Percentiles rank a stretch among this genome's conserved stretches.
Conservation (phyloP, 2,113 vertebrate species). For the Strix uralensis region DNA sequence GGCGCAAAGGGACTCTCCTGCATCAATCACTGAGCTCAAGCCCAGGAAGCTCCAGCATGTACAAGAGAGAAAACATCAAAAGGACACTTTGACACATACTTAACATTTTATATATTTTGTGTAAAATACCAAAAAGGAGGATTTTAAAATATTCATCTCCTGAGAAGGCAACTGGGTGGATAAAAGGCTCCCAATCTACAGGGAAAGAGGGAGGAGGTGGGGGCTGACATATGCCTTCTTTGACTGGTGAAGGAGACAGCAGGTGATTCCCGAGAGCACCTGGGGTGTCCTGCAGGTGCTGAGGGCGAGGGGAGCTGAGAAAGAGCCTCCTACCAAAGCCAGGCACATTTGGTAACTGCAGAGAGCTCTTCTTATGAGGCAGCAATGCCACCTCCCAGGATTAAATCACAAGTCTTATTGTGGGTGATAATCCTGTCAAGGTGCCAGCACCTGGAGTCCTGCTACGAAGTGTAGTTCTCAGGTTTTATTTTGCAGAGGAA, state of each 20-base stretch:
- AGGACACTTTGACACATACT: conserved; percentile 13
- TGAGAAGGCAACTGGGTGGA: neutral
- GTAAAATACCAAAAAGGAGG: conserved; percentile 14
- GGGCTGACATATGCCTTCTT: neutral
- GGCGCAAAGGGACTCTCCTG: neutral
- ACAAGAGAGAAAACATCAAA: conserved; percentile 39
- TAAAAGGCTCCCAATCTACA: conserved; percentile 16
- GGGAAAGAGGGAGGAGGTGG: neutral
- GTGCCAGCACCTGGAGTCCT: neutral
- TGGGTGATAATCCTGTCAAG: neutral
- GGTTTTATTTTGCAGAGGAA: neutral
- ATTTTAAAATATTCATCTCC: conserved; percentile 50
- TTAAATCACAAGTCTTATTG: rapidly evolving
- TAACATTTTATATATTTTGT: conserved; percentile 39
- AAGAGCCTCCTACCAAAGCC: neutral
- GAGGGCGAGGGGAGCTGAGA: neutral
- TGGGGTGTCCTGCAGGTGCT: neutral
- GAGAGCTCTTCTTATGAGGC: neutral
- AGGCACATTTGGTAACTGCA: neutral
- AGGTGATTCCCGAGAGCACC: neutral
- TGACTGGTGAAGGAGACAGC: neutral
- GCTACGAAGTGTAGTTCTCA: neutral
- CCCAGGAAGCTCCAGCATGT: neutral
- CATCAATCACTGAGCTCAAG: neutral
- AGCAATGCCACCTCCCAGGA: neutral